These are phyloP conservation scores for Caenorhabditis tropicalis DNA, from an alignment of 1,140 invertebrate genomes.

Conservation along the genomic window DNA sequence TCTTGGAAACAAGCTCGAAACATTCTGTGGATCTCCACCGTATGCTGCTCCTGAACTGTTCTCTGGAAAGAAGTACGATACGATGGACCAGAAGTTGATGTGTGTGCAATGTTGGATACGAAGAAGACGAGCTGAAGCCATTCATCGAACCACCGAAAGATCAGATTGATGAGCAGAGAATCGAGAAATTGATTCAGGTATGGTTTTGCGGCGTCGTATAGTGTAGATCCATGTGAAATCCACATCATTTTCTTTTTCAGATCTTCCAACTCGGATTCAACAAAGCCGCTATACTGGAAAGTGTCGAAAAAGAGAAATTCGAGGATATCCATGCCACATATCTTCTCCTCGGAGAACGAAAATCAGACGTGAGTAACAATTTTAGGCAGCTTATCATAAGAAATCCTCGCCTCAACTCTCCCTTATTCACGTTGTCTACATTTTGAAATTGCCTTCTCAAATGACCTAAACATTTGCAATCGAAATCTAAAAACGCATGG, in stretches of 20 bases:
- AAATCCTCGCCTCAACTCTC: neutral
- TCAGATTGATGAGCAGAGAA: slow-evolving; percentile 93
- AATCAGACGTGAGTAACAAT: slow-evolving; percentile 60
- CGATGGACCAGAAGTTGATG: slow-evolving; percentile 98
- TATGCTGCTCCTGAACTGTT: slow-evolving; percentile 99
- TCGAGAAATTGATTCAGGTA: slow-evolving; percentile 91
- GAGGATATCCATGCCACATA: slow-evolving; percentile 99
- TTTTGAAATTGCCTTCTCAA: neutral
- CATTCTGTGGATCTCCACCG: slow-evolving; percentile 97
- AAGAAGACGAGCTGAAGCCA: slow-evolving; percentile 97
- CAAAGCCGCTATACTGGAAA: slow-evolving; percentile 81
- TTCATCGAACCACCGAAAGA: slow-evolving; percentile 92
- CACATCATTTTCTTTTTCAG: neutral
- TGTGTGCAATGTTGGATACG: slow-evolving; percentile 99
- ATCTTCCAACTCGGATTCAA: slow-evolving; percentile 47
- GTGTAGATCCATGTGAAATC: too few relatives aligned
- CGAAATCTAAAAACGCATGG: neutral
- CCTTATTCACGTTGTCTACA: neutral
- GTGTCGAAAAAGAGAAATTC: slow-evolving; percentile 92
- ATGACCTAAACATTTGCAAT: neutral
- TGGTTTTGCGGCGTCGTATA: slow-evolving; percentile 75
- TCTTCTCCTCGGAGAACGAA: slow-evolving; percentile 84
- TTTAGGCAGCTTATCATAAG: neutral
- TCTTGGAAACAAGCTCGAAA: slow-evolving; percentile 89
- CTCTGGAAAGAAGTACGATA: slow-evolving; percentile 96